Conservation (phyloP, 53 echinoderm and acorn worm species). For the Zoroaster sp. region DNA sequence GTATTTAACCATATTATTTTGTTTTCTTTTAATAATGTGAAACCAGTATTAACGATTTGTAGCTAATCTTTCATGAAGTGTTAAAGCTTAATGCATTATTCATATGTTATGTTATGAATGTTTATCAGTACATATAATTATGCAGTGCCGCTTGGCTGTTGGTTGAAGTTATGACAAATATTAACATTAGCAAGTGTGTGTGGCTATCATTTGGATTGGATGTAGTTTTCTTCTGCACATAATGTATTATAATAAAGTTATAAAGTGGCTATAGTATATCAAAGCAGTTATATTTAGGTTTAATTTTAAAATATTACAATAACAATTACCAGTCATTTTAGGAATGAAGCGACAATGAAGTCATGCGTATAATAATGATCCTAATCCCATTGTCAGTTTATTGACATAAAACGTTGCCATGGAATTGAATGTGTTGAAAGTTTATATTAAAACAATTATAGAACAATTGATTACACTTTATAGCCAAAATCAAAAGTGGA, state of each 20-base stretch:
- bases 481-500: too few relatives aligned
- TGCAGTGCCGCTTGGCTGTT: conserved; percentile 23
- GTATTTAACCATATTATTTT: conserved; percentile 43
- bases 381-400: too few relatives aligned
- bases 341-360: too few relatives aligned
- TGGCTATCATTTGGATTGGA: conserved; percentile 20
- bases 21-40: background rate
- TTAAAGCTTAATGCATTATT: conserved; percentile 16
- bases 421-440: too few relatives aligned
- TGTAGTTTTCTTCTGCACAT: conserved; percentile 35
- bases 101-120: conserved; percentile 35
- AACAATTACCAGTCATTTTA: background rate
- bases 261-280: conserved; percentile 34
- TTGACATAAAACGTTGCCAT: too few relatives aligned
- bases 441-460: too few relatives aligned
- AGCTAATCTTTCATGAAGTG: background rate
- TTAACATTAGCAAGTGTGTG: conserved; percentile 43
- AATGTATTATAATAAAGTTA: conserved; percentile 1
- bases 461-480: too few relatives aligned
- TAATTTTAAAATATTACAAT: conserved; percentile 36
- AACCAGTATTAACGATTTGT: conserved; percentile 51
- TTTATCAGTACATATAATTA: conserved; percentile 46
- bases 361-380: too few relatives aligned
- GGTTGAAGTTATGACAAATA: conserved; percentile 9
- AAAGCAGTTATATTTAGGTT: conserved; percentile 36